Evolutionary conservation across 37 sponge, comb jelly and placozoan species (phyloP).

Genomic region (Halichondria panicea): DNA sequence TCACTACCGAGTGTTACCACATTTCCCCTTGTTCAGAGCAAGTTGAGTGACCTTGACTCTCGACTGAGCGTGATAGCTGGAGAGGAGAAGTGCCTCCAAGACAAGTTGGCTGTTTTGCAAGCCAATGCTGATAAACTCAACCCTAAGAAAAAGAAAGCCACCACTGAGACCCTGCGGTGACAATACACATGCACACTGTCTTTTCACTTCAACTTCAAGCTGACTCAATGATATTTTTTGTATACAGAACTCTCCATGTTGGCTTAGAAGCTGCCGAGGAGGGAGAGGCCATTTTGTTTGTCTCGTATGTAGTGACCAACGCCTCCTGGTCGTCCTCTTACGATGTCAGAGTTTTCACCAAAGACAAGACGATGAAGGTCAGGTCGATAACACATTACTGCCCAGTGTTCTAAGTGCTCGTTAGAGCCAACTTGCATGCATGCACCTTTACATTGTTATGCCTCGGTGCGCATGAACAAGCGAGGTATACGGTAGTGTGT

Average conservation of each 20-base stretch:
- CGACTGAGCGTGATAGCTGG: constrained; percentile 1
- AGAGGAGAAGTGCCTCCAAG: not conserved
- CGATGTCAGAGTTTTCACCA: constrained; percentile 71
- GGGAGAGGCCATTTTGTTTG: constrained; percentile 41
- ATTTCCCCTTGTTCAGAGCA: constrained; percentile 4
- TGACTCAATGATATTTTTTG: too few relatives aligned
- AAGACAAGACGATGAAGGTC: constrained; percentile 69
- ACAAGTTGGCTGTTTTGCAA: constrained; percentile 13
- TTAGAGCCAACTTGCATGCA: too few relatives aligned
- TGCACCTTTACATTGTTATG: too few relatives aligned
- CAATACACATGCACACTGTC: not conserved
- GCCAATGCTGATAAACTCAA: constrained; percentile 42
- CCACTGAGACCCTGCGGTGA: constrained; percentile 27
- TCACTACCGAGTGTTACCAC: not conserved
- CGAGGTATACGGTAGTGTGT: too few relatives aligned
- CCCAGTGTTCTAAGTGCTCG: too few relatives aligned
- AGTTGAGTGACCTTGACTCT: constrained; percentile 10
- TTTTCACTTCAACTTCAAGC: not conserved
- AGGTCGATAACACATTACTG: too few relatives aligned
- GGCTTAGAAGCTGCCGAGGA: constrained; percentile 47
- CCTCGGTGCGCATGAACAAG: too few relatives aligned
- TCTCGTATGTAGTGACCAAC: constrained; percentile 74
- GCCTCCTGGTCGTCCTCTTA: constrained; percentile 77
- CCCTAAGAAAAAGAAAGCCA: constrained; percentile 13
- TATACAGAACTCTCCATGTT: constrained; percentile 51